These are phyloP conservation scores for Diglossa cyanea DNA, from an alignment of 2,797 vertebrate species.

Conservation along the genomic window DNA sequence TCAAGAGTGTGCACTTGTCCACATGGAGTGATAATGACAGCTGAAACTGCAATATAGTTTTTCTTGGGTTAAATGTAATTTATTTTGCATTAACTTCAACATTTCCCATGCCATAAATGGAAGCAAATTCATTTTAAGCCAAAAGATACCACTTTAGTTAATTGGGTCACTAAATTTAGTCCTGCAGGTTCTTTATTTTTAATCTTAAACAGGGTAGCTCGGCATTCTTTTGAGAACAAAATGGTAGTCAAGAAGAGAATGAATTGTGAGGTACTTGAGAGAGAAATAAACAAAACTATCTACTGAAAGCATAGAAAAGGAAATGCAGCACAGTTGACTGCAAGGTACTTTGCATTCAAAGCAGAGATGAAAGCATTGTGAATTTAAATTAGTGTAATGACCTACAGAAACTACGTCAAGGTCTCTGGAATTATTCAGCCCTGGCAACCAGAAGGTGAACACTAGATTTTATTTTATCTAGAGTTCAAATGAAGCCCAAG, in stretches of 20 bases:
- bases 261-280: neutral
- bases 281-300: neutral
- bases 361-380: slow-evolving; percentile 45
- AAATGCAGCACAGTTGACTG: neutral
- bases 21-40: neutral
- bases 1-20: neutral
- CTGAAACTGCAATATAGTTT: neutral
- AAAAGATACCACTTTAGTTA: neutral
- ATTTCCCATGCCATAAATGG: neutral
- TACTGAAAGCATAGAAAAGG: neutral
- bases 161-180: neutral
- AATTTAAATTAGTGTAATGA: slow-evolving; percentile 61
- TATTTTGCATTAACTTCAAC: neutral
- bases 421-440: slow-evolving; percentile 48
- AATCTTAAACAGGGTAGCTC: neutral
- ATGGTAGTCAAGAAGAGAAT: neutral
- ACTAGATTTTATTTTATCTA: slow-evolving; percentile 15
- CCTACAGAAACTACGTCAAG: slow-evolving; percentile 45
- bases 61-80: neutral
- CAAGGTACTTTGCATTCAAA: slow-evolving; percentile 33
- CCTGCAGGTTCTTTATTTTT: neutral
- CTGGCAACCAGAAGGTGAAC: slow-evolving; percentile 11
- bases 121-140: neutral
- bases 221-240: neutral
- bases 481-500: neutral